Percentiles rank a stretch among this genome's conserved stretches.
Evolutionary conservation across 2,888 invertebrate genomes (phyloP).

Genomic region (Drosophila bunnanda): DNA sequence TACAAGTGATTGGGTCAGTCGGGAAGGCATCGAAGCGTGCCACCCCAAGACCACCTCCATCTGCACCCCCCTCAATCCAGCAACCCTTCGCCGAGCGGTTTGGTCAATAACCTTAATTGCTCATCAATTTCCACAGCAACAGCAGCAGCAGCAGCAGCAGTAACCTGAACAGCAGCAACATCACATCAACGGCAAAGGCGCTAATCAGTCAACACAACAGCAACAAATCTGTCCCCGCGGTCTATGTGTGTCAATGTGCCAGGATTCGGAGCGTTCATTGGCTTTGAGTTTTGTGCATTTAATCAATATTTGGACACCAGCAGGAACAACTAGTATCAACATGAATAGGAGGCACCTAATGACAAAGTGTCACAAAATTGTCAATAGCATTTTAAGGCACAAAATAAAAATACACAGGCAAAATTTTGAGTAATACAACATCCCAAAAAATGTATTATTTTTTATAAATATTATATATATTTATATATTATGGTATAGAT

Average conservation of each 20-base stretch:
- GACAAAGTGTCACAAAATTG: conserved; percentile 62
- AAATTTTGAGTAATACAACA: background rate
- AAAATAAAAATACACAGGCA: background rate
- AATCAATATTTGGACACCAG: conserved; percentile 60
- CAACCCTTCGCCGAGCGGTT: conserved; percentile 37
- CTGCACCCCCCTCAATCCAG: background rate
- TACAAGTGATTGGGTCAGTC: conserved; percentile 40
- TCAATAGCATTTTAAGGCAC: conserved; percentile 16
- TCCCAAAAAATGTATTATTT: background rate
- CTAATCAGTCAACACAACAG: conserved; percentile 59
- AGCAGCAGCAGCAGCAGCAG: conserved; percentile 10
- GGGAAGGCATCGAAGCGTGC: conserved; percentile 45
- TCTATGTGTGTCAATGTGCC: conserved; percentile 57
- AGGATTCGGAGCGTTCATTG: conserved; percentile 24
- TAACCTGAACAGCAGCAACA: conserved; percentile 21
- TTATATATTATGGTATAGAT: too few relatives aligned
- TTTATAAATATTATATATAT: too few relatives aligned
- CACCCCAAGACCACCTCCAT: conserved; percentile 42
- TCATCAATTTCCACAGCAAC: conserved; percentile 63
- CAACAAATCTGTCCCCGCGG: conserved; percentile 34
- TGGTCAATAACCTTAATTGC: conserved; percentile 79
- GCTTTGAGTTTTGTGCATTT: conserved; percentile 42
- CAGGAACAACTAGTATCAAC: conserved; percentile 26
- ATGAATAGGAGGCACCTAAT: conserved; percentile 50
- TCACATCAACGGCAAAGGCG: conserved; percentile 44